A percentile compares a stretch with the other conserved stretches of the same genome.
Conservation (phyloP, 2,113 vertebrate species). For the Seriola aureovittata region DNA sequence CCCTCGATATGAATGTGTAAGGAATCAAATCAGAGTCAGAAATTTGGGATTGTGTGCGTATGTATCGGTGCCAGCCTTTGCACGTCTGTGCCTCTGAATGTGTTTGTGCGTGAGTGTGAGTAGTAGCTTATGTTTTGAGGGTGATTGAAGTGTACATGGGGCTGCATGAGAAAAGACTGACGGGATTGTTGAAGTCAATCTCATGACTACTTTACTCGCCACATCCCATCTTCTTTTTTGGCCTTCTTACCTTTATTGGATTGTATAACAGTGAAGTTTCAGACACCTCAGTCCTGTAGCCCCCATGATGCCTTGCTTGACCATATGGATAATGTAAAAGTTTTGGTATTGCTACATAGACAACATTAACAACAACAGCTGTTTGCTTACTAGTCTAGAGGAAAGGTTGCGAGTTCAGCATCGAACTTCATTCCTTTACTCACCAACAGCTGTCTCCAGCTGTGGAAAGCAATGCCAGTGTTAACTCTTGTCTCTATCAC, state of each 20-base stretch:
- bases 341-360: too few relatives aligned
- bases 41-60: conserved; percentile 42
- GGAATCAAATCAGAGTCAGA: conserved; percentile 50
- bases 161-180: not conserved
- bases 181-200: conserved; percentile 17
- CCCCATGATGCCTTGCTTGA: too few relatives aligned
- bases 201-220: not conserved
- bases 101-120: not conserved
- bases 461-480: too few relatives aligned
- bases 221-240: not conserved
- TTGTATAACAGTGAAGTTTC: not conserved
- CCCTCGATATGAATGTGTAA: conserved; percentile 45
- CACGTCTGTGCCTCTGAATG: not conserved
- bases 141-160: not conserved
- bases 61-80: conserved; percentile 8
- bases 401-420: too few relatives aligned
- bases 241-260: not conserved
- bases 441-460: too few relatives aligned
- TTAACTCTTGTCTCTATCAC: too few relatives aligned
- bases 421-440: too few relatives aligned
- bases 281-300: not conserved
- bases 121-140: not conserved
- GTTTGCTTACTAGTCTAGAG: too few relatives aligned
- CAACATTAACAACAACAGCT: too few relatives aligned
- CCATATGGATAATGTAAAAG: too few relatives aligned